Evolutionary conservation across 2,888 invertebrate genomes (phyloP).

Genomic region (Leuctra nigra): DNA sequence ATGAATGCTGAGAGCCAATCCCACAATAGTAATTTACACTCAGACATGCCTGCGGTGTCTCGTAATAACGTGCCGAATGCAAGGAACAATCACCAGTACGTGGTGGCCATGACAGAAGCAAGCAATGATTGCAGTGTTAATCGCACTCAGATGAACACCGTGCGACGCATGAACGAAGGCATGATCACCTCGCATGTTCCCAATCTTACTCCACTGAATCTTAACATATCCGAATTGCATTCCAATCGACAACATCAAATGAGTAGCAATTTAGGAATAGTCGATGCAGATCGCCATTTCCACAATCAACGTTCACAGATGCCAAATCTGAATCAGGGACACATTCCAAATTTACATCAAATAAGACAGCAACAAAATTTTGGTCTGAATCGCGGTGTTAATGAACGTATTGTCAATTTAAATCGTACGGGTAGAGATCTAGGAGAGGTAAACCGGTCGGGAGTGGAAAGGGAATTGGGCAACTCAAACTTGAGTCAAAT

Average conservation of each 20-base stretch:
- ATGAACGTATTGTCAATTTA: conserved; percentile 1
- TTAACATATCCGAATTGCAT: conserved; percentile 27
- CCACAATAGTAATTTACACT: conserved; percentile 14
- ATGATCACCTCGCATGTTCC: conserved; percentile 18
- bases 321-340: conserved; percentile 10
- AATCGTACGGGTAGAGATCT: conserved; percentile 19
- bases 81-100: conserved; percentile 1
- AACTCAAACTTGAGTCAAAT: conserved; percentile 16
- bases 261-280: not conserved
- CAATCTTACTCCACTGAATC: conserved; percentile 23
- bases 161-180: not conserved
- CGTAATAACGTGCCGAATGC: too few species aligned
- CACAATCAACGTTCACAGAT: not conserved
- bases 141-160: conserved; percentile 11
- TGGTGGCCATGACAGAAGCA: not conserved
- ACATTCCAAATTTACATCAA: conserved; percentile 17
- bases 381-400: conserved; percentile 2
- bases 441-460: conserved; percentile 18
- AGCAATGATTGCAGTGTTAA: conserved; percentile 10
- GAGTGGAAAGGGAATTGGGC: conserved; percentile 9
- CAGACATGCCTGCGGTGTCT: not conserved
- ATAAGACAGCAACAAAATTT: conserved; percentile 23
- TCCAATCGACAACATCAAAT: conserved; percentile 22
- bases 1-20: not conserved
- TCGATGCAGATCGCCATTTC: not conserved